Conservation (phyloP, 2,888 invertebrate species). For the Loripinus fragilis region DNA sequence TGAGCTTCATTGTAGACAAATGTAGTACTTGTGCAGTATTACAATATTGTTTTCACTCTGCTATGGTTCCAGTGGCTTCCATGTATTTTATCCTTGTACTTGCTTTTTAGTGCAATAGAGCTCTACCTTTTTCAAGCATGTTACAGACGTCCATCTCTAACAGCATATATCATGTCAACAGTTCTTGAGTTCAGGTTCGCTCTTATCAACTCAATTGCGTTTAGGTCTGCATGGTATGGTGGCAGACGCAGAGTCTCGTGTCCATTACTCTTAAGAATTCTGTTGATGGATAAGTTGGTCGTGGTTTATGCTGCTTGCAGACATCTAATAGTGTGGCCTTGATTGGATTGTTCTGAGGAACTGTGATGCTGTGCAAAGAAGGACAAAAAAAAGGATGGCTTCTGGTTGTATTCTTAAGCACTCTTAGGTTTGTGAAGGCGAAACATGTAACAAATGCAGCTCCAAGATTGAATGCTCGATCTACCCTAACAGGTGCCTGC, state of each 20-base stretch:
- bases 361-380: neutral
- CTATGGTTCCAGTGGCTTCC: too few species aligned
- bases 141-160: too few species aligned
- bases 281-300: slow-evolving; percentile 5
- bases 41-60: too few species aligned
- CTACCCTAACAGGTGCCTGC: neutral
- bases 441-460: neutral
- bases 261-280: slow-evolving; percentile 3
- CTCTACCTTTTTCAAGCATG: too few species aligned
- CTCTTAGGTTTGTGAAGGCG: neutral
- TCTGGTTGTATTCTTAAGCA: too few species aligned
- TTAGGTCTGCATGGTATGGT: slow-evolving; percentile 25
- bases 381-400: neutral
- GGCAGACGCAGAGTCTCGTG: slow-evolving; percentile 11
- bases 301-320: slow-evolving; percentile 8
- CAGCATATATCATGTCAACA: too few species aligned
- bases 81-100: too few species aligned
- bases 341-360: slow-evolving; percentile 1
- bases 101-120: too few species aligned
- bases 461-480: slow-evolving; percentile 1
- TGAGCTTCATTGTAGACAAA: too few species aligned
- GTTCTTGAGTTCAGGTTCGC: too few species aligned
- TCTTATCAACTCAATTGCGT: too few species aligned
- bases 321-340: slow-evolving; percentile 14
- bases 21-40: too few species aligned